Conservation (phyloP, 2,888 invertebrate species). For the Papilio gigon region DNA sequence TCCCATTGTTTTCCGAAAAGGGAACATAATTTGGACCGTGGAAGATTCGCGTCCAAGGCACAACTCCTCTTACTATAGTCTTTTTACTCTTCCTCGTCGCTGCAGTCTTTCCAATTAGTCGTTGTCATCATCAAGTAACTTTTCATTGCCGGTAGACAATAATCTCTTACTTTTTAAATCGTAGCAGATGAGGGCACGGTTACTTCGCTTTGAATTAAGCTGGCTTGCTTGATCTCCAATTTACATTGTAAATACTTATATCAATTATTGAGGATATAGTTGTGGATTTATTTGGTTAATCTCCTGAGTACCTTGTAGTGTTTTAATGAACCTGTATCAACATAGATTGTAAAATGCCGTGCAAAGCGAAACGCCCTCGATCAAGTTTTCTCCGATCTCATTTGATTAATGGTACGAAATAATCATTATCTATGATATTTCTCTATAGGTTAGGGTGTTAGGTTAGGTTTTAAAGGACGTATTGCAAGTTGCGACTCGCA, state of each 20-base stretch:
- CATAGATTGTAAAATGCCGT: slow-evolving; percentile 37
- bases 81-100: no score
- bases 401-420: slow-evolving; percentile 26
- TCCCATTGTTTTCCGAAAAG: no score
- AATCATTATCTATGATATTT: slow-evolving; percentile 19
- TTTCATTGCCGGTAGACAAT: background rate
- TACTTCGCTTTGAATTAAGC: background rate
- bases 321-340: slow-evolving; percentile 33
- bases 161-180: background rate
- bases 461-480: slow-evolving; percentile 10
- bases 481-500: slow-evolving; percentile 48
- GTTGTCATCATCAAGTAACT: no score
- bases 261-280: slow-evolving; percentile 20
- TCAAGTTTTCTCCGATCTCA: slow-evolving; percentile 36
- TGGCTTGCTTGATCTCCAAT: no score
- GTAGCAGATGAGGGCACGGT: background rate
- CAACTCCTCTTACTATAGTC: no score
- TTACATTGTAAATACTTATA: background rate
- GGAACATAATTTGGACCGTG: no score
- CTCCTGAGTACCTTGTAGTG: slow-evolving; percentile 8
- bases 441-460: slow-evolving; percentile 10
- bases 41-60: no score
- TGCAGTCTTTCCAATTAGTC: no score
- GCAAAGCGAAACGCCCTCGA: slow-evolving; percentile 30
- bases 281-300: slow-evolving; percentile 35